These are phyloP conservation scores for Lacerta bilineata DNA, from an alignment of 2,797 vertebrate species.

Conservation along the genomic window DNA sequence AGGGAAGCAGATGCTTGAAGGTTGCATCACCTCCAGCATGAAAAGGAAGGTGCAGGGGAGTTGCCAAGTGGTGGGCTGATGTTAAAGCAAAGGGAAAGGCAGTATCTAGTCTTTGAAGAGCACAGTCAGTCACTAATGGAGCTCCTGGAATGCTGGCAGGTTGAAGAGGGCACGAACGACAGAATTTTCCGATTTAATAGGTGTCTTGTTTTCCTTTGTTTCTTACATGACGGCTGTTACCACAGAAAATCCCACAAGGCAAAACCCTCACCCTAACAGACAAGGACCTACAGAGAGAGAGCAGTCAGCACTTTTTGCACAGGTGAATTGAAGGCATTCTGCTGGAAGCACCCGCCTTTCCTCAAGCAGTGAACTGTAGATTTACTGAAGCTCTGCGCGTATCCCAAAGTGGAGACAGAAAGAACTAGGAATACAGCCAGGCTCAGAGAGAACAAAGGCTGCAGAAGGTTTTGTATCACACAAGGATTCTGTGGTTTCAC, in stretches of 20 bases:
- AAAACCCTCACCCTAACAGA: neutral
- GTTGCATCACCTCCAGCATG: constrained; percentile 67
- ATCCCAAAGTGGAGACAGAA: neutral
- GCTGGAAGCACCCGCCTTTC: neutral
- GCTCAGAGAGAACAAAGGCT: neutral
- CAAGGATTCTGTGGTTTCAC: accelerated
- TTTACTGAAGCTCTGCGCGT: neutral
- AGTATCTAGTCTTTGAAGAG: constrained; percentile 66
- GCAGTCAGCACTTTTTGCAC: neutral
- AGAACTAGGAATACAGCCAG: neutral
- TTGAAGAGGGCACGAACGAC: constrained; percentile 31
- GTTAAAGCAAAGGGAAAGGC: constrained; percentile 56
- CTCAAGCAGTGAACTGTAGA: neutral
- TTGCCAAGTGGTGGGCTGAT: constrained; percentile 57
- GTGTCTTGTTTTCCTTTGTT: constrained; percentile 57
- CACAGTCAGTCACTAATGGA: constrained; percentile 41
- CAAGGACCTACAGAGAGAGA: constrained; percentile 10
- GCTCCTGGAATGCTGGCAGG: constrained; percentile 36
- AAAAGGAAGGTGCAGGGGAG: constrained; percentile 66
- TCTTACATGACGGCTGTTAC: constrained; percentile 14
- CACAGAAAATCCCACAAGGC: neutral
- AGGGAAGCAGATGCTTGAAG: constrained; percentile 78
- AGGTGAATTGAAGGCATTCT: neutral
- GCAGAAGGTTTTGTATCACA: accelerated
- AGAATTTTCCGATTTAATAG: constrained; percentile 63